These are phyloP conservation scores for Kradibia gibbosae DNA, from an alignment of 1,140 invertebrate species.

Conservation along the genomic window DNA sequence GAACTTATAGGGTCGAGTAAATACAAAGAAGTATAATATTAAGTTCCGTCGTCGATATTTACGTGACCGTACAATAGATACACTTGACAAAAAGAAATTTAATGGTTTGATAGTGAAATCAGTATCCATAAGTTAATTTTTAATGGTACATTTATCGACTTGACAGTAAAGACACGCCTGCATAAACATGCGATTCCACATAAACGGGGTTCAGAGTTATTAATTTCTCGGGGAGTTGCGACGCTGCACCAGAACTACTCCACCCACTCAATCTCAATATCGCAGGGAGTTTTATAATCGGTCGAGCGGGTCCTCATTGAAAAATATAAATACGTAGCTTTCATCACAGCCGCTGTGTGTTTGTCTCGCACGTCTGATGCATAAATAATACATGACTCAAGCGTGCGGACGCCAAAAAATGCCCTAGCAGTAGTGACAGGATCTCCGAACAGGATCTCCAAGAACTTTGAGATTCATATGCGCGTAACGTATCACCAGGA, in stretches of 20 bases:
- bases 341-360: constrained; percentile 61
- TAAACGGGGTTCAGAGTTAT: not conserved
- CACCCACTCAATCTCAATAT: not conserved
- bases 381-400: constrained; percentile 66
- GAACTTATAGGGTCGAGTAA: no score
- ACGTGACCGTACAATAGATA: no score
- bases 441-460: not conserved
- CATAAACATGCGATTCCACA: not conserved
- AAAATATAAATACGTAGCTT: constrained; percentile 52
- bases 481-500: constrained; percentile 63
- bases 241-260: constrained; percentile 36
- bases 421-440: not conserved
- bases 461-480: constrained; percentile 26
- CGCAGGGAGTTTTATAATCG: not conserved
- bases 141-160: not conserved
- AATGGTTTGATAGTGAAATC: not conserved
- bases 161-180: not conserved
- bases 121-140: not conserved
- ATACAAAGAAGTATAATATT: no score
- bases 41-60: no score
- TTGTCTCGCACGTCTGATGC: constrained; percentile 51
- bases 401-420: constrained; percentile 15
- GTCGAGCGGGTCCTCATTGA: not conserved
- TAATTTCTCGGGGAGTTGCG: not conserved
- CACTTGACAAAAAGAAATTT: not conserved